Evolutionary conservation across 2,113 vertebrate species (phyloP).

Genomic region (Macquaria ambigua): DNA sequence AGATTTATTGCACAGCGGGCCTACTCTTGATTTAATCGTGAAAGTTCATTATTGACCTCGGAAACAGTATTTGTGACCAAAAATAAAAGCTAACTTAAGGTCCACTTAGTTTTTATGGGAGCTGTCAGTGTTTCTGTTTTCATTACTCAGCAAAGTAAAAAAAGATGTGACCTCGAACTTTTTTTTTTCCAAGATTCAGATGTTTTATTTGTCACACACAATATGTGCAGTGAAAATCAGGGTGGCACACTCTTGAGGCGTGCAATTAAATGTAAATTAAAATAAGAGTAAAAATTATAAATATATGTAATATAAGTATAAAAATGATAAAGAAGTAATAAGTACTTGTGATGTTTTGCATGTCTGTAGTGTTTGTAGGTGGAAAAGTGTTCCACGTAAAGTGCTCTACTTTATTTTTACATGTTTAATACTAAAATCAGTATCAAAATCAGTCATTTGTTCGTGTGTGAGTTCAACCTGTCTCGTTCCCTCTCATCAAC

Average conservation of each 20-base stretch:
- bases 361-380: background rate
- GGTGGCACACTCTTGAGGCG: background rate
- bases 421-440: background rate
- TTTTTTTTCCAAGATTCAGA: background rate
- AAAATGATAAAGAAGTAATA: background rate
- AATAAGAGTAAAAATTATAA: background rate
- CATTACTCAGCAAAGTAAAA: background rate
- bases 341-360: background rate
- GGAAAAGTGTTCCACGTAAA: background rate
- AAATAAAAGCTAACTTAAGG: background rate
- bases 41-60: background rate
- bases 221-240: background rate
- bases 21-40: background rate
- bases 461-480: slow-evolving; percentile 36
- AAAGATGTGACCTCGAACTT: background rate
- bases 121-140: background rate
- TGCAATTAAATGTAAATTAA: too few species aligned
- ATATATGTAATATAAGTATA: background rate
- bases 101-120: background rate
- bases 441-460: slow-evolving; percentile 17
- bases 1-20: too few species aligned
- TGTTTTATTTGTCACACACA: background rate
- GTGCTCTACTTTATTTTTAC: background rate
- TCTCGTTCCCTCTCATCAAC: slow-evolving; percentile 45
- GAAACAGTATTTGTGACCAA: background rate